Conservation (phyloP, 92 coral and sea anemone species). For the Epizoanthus stellaris region DNA sequence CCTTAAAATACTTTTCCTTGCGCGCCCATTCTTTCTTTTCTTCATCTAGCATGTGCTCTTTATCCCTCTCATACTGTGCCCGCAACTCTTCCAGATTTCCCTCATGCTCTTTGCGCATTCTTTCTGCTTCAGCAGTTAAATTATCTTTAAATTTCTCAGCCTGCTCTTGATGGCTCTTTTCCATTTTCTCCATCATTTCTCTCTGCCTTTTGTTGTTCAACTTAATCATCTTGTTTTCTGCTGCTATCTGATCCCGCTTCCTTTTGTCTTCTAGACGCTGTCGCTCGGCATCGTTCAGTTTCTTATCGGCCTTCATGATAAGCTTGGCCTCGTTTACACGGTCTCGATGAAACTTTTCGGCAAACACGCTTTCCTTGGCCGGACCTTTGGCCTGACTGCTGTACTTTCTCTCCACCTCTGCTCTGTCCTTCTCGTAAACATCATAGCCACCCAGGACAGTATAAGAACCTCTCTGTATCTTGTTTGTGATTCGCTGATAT, state of each 20-base stretch:
- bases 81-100: neutral
- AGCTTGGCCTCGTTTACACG: conserved; percentile 11
- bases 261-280: neutral
- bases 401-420: neutral
- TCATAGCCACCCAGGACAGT: conserved; percentile 4
- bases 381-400: conserved; percentile 1
- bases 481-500: neutral
- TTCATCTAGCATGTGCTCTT: neutral
- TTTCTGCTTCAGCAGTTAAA: neutral
- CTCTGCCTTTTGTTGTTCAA: neutral
- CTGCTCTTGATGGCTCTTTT: neutral
- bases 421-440: neutral
- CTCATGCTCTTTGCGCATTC: neutral
- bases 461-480: conserved; percentile 3
- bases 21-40: neutral
- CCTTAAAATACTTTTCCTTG: neutral
- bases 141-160: neutral
- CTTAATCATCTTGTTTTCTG: neutral
- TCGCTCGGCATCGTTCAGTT: neutral
- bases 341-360: neutral
- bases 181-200: neutral
- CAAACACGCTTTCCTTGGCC: neutral
- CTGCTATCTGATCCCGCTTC: neutral
- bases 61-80: neutral
- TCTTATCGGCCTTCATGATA: conserved; percentile 11